Evolutionary conservation across 1,140 invertebrate genomes (phyloP), one percentile per base, ranked within the genome.

Genomic region (Drosophila navojoa): DNA sequence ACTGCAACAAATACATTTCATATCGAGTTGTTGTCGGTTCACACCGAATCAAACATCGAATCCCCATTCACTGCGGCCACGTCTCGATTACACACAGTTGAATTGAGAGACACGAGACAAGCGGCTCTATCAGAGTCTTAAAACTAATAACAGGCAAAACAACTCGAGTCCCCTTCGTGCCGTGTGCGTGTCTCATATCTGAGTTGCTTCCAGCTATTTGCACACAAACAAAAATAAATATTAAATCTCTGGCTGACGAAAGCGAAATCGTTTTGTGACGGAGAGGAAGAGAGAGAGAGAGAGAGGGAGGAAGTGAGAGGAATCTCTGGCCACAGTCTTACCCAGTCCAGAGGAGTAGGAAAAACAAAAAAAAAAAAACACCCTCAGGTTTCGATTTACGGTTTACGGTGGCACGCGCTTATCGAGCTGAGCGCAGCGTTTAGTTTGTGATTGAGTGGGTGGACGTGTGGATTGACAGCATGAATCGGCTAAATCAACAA

Each of bases 211-310:
- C 84, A 89, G 84, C 84, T 89, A 89, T 89, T 89, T 89, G 84
- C 84, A 89, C 84, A 89, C 84, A 89, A 89, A 89, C 84, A 89
- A 89, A 89, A 89, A 89, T 89, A 89, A 89, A 89, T 89, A 89
- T 89, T 89, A 89, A 89, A 80, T 89, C 84, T 86, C 82, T 66
- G 85, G 69, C 80, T 79, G 70, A 76, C 70, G 67, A 79, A 76
- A 74, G 62, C 72, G 70, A 81, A 85, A 90, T 77, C 87, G 74
- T 81, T 90, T 80, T 77, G 64, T 69, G 74, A 38, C 62, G 40
- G 54, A 35, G 27, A 50, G 35, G 60, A 0, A 38, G 35, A 38
- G 32, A 32, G 32, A 1, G 32, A 1, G 32, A 2, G 32, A 10
- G 32, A 10, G 32, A 32, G 32, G 6, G 29, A 32, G 29, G 5